Base-by-base conservation (phyloP, 1,140 invertebrate species). In the Mizuhopecten yessoensis region DNA sequence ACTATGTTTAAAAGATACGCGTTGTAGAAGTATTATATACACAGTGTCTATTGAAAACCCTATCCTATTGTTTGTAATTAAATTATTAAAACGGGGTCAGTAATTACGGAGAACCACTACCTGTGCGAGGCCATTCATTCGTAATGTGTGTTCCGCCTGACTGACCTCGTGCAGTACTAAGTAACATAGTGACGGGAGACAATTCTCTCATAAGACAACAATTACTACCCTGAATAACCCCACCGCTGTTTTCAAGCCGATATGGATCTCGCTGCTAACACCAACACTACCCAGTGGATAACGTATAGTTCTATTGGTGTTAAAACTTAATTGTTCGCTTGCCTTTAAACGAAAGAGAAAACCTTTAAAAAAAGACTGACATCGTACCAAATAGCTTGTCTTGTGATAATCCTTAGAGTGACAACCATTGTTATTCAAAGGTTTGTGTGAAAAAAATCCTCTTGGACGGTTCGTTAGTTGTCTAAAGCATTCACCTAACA, bases 91-190 rank as follows among this genome's bases (percentile, higher is more conserved):
- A 75, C n/a, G 29, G n/a, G 57, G 57, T 75, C 57, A 75, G 23
- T 75, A 75, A 75, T 75, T 75, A 75, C n/a, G 57, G 57, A 75
- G 57, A 75, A 75, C 57, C n/a, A 13, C 57, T 75, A 75, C 57
- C 57, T 75, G 57, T 75, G 23, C 17, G 57, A 75, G 57, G 23
- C 29, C 23, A 75, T 75, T 75, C 57, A 75, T 75, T 75, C 57
- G 57, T n/a, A 75, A 9, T 7, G 23, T n/a, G 57, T 75, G 57
- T 75, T 75, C 57, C 57, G 57, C 57, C 7, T 29, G 57, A 75
- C 57, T 75, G 57, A 75, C n/a, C 36, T 39, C 36, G 5, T 7
- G 29, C n/a, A 13, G 23, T n/a, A 75, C 57, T 75, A n/a, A 29
- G 57, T n/a, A 5, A 75, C 57, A 75, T 75, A 75, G 57, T n/a